Conservation (phyloP, 1,140 invertebrate genomes). For the Euwallacea similis region DNA sequence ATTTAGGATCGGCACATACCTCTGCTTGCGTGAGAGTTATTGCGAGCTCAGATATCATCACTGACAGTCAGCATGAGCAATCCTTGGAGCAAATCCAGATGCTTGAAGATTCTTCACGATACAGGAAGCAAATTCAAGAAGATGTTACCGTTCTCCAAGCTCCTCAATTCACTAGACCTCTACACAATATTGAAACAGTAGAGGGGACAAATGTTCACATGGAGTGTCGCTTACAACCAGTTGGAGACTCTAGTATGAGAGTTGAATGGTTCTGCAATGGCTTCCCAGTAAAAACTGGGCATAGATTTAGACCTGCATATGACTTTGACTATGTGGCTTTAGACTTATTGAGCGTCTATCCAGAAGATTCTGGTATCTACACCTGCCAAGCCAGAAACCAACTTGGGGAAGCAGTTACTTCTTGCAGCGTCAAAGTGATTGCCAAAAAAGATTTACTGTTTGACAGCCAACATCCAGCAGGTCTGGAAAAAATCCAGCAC, state of each 20-base stretch:
- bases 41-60: conserved; percentile 81
- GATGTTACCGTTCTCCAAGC: conserved; percentile 79
- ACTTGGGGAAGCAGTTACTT: conserved; percentile 92
- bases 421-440: conserved; percentile 82
- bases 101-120: conserved; percentile 83
- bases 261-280: conserved; percentile 98
- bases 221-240: conserved; percentile 89
- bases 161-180: conserved; percentile 82
- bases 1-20: conserved; percentile 88
- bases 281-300: conserved; percentile 81
- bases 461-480: conserved; percentile 83
- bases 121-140: conserved; percentile 70
- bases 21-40: conserved; percentile 86
- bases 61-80: conserved; percentile 93
- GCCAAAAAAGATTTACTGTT: conserved; percentile 84
- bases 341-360: conserved; percentile 93
- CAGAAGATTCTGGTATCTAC: conserved; percentile 95
- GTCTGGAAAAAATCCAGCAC: conserved; percentile 88
- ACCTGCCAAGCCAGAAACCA: conserved; percentile 90
- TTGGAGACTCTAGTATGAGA: conserved; percentile 92
- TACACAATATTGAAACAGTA: conserved; percentile 89
- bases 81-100: conserved; percentile 93
- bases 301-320: conserved; percentile 92
- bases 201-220: conserved; percentile 92
- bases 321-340: conserved; percentile 98